A percentile compares a stretch with the other conserved stretches of the same genome.
phyloP scores from a whole-genome alignment of 2,888 invertebrate genomes.

The Dichetophora obliterata region DNA sequence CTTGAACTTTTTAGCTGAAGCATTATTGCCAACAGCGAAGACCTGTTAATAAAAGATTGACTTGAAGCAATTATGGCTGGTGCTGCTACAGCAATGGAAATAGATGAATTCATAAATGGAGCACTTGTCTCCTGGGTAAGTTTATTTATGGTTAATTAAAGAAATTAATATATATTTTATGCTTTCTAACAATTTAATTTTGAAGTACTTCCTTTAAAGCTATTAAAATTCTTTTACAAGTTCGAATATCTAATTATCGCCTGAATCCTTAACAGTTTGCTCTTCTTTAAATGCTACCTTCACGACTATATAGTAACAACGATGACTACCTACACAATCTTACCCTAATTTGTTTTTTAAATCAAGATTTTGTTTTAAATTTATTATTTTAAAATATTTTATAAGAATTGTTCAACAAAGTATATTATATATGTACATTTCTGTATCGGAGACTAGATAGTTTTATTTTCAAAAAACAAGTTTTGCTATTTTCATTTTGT shows the following conservation, averaged over 20 bases:
- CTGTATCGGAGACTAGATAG: background rate
- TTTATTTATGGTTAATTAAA: too few species aligned
- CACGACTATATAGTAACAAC: too few species aligned
- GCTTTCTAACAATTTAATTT: too few species aligned
- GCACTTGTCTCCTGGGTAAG: constrained; percentile 90
- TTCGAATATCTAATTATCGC: background rate
- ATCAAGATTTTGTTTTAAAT: background rate
- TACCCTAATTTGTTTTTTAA: too few species aligned
- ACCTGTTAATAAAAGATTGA: too few species aligned
- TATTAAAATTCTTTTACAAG: too few species aligned
- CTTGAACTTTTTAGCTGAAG: too few species aligned
- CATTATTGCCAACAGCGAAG: too few species aligned
- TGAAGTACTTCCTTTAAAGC: background rate
- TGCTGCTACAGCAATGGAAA: constrained; percentile 75
- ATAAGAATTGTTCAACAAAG: background rate
- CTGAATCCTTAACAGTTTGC: background rate
- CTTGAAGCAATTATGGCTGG: constrained; percentile 23
- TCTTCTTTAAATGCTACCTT: background rate
- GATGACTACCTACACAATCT: too few species aligned
- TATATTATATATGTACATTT: background rate
- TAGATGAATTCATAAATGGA: constrained; percentile 86
- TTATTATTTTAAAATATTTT: background rate
- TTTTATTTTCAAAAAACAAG: constrained; percentile 34
- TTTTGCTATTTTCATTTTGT: constrained; percentile 7
- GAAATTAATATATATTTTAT: too few species aligned